Evolutionary conservation across 2,113 vertebrate species (phyloP), one percentile per base, ranked within the genome.

Genomic region (Cynocephalus volans): DNA sequence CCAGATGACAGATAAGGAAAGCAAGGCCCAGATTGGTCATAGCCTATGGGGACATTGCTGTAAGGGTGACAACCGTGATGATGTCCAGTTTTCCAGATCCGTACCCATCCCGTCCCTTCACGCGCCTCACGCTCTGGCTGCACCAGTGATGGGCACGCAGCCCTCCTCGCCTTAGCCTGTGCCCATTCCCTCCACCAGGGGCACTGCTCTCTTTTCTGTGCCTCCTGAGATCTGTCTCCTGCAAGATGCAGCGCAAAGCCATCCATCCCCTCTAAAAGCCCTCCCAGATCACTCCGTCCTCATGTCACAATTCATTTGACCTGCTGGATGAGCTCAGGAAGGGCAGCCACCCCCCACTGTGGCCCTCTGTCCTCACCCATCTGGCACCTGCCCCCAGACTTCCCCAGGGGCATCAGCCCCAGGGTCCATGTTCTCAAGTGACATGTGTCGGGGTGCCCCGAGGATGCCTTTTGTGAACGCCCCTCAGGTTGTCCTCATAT

Each of bases 141-240:
- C 3, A 3, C 23, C 62, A 18, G 31, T 2, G 21, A 4, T 2
- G 15, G 56, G 45, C 21, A 4, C 52, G 10, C 41, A 0, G 2
- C 0, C 6, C n/a, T 50, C 4, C 19, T 41, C 17, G 81, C 23
- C 15, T 80, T 62, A 9, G 41, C 70, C 56, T 14, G 36, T 6
- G n/a, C 52, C 86, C 28, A 2, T 19, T 54, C 26, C 54, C 13
- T 31, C 48, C 14, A 3, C 24, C 12, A 17, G 85, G 56, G 93
- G 2, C 67, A n/a, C n/a, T 0, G 0, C 11, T 31, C 19, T 36
- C 6, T 85, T 65, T 48, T 73, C 17, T 15, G 54, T 33, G 52
- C 12, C 4, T 45, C 69, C 33, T 12, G 24, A 45, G 56, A 26
- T 52, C n/a, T 15, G 52, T 50, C 17, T 88, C 23, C 84, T 41